Conservation (phyloP, 2,888 invertebrate genomes). For the Trissoscelio sp. region DNA sequence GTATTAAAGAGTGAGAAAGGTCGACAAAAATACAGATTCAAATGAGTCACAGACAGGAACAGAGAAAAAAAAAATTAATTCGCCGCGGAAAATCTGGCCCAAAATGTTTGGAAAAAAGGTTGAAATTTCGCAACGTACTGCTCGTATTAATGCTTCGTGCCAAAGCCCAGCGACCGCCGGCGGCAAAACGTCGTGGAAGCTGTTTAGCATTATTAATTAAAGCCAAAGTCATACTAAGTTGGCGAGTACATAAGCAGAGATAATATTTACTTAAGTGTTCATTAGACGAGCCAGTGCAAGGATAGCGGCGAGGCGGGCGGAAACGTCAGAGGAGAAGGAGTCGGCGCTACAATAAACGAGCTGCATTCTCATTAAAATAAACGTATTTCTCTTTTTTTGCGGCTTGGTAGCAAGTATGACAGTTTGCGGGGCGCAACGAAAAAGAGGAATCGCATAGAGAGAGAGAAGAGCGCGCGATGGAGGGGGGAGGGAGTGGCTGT, state of each 20-base stretch:
- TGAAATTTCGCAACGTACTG: conserved; percentile 34
- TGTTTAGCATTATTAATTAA: conserved; percentile 83
- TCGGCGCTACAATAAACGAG: conserved; percentile 78
- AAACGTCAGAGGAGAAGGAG: conserved; percentile 66
- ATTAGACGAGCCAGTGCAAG: conserved; percentile 80
- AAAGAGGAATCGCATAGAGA: conserved; percentile 23
- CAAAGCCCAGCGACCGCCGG: conserved; percentile 65
- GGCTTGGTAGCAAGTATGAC: conserved; percentile 60
- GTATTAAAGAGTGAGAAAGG: conserved; percentile 26
- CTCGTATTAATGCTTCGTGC: conserved; percentile 63
- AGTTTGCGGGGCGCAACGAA: conserved; percentile 52
- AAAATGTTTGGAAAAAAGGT: conserved; percentile 1
- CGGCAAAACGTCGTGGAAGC: conserved; percentile 68
- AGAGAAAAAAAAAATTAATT: background rate
- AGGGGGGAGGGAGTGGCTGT: conserved; percentile 54
- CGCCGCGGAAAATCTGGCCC: conserved; percentile 30
- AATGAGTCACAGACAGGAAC: conserved; percentile 1
- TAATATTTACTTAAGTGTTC: conserved; percentile 83
- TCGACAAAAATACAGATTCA: conserved; percentile 7
- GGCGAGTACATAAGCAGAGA: conserved; percentile 82
- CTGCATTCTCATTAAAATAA: conserved; percentile 83
- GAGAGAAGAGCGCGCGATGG: background rate
- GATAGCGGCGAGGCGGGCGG: conserved; percentile 50
- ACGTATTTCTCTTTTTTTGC: conserved; percentile 75
- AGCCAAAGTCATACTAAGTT: conserved; percentile 82